phyloP scores from a whole-genome alignment of 2,888 invertebrate species.

The Nephrotoma guestfalica region DNA sequence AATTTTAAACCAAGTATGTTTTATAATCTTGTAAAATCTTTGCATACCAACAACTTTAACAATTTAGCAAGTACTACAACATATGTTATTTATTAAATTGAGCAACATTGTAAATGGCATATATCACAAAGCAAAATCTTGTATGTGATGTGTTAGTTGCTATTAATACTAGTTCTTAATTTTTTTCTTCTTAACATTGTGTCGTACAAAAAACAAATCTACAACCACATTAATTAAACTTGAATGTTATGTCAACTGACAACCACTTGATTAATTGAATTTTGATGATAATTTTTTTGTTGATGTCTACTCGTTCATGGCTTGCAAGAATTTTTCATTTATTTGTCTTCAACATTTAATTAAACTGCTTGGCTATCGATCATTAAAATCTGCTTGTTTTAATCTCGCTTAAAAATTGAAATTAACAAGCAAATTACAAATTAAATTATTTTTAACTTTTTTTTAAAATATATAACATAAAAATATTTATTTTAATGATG shows the following conservation, averaged over 20 bases:
- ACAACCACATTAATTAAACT: not conserved
- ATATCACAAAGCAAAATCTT: not conserved
- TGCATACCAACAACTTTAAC: too few species aligned
- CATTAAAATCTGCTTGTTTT: not conserved
- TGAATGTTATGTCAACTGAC: not conserved
- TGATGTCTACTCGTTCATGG: not conserved
- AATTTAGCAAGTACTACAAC: not conserved
- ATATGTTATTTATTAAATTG: not conserved
- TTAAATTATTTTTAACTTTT: not conserved
- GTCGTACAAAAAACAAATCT: not conserved
- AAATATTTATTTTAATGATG: not conserved
- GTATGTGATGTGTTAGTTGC: not conserved
- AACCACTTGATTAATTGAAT: not conserved
- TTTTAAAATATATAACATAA: not conserved
- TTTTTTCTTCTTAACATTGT: not conserved
- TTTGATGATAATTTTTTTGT: not conserved
- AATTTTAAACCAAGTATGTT: too few species aligned
- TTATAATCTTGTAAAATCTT: too few species aligned
- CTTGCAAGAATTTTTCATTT: not conserved
- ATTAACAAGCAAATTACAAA: not conserved
- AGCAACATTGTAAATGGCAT: not conserved
- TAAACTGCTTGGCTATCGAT: not conserved
- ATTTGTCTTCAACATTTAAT: not conserved
- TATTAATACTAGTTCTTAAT: not conserved
- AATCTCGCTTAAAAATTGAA: not conserved